Conservation (phyloP, 2,797 vertebrate species). For the Mormyrops attenuatus region DNA sequence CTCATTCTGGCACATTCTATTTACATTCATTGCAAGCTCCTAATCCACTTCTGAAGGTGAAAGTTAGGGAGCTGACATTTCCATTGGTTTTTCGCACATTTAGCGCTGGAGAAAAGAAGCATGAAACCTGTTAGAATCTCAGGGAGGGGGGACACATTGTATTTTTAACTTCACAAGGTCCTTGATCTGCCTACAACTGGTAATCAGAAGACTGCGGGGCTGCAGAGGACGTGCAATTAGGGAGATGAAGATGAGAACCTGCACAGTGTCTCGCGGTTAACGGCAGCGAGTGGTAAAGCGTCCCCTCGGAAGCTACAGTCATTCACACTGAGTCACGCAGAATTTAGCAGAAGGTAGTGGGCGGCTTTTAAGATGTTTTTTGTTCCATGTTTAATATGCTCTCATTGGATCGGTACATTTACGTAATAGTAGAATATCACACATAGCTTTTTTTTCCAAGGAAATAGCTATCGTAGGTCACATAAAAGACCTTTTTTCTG, state of each 20-base stretch:
- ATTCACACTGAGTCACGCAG: background rate
- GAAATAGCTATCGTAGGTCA: background rate
- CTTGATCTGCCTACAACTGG: conserved; percentile 14
- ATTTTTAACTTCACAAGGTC: conserved; percentile 9
- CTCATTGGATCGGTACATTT: conserved; percentile 8
- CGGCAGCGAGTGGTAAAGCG: background rate
- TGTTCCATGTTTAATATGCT: background rate
- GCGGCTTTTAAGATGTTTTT: conserved; percentile 11
- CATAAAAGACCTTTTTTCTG: background rate
- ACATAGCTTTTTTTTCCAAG: background rate
- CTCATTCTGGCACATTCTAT: background rate
- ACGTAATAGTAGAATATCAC: background rate
- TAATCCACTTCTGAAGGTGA: background rate
- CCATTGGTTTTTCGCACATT: background rate
- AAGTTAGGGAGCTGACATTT: conserved; percentile 9
- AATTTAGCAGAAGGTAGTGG: background rate
- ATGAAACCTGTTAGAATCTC: background rate
- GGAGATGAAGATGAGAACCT: background rate
- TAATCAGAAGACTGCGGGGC: background rate
- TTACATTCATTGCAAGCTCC: conserved; percentile 2
- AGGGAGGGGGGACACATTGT: background rate
- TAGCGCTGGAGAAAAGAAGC: background rate
- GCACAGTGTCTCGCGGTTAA: background rate
- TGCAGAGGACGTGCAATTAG: background rate
- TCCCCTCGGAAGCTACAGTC: background rate